Evolutionary conservation across 2,797 vertebrate genomes (phyloP).

Genomic region (Corythornis leucogaster): DNA sequence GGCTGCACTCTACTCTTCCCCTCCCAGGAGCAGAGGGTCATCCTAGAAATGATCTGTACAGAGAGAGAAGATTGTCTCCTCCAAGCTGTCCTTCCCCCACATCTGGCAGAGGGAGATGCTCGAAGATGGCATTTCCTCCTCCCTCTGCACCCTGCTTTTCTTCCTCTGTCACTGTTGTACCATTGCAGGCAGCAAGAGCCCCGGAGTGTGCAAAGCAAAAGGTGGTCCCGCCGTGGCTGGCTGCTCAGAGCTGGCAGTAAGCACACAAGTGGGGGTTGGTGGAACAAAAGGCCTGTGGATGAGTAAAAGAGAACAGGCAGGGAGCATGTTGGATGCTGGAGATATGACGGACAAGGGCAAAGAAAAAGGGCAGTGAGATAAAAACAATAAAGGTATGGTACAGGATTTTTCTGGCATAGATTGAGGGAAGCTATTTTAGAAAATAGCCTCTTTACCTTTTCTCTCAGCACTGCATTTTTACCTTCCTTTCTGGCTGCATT

Average conservation of each 20-base stretch:
- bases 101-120: neutral
- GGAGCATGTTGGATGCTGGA: neutral
- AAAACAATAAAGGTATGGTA: neutral
- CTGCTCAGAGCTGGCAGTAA: neutral
- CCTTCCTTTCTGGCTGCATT: neutral
- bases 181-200: neutral
- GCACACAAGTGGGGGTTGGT: neutral
- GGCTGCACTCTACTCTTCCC: neutral
- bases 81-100: neutral
- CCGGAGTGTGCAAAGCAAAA: accelerated
- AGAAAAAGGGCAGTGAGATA: neutral
- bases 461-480: neutral
- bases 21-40: neutral
- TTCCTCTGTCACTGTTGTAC: neutral
- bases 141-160: neutral
- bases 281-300: neutral
- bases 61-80: neutral
- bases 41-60: neutral
- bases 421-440: neutral
- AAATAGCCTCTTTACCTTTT: neutral
- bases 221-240: accelerated
- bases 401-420: neutral
- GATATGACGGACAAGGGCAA: neutral
- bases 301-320: neutral
- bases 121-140: accelerated